Conservation (phyloP, 2,113 vertebrate genomes). For the Ochotona curzoniae region DNA sequence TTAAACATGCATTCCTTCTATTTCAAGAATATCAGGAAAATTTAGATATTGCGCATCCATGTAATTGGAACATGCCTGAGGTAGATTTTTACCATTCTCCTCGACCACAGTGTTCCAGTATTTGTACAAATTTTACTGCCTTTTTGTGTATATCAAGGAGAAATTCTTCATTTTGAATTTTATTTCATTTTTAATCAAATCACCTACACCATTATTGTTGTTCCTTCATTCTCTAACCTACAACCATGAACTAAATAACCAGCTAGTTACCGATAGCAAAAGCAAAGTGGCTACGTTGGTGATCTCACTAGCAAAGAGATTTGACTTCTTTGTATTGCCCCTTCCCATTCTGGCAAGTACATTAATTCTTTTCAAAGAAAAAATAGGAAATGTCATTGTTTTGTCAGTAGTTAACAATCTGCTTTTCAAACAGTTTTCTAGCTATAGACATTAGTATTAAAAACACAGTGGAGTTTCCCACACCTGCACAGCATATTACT, state of each 20-base stretch:
- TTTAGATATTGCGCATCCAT: background rate
- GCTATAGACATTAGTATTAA: background rate
- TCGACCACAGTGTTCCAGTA: background rate
- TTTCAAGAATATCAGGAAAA: background rate
- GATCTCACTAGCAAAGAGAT: background rate
- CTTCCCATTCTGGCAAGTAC: background rate
- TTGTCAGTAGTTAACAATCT: background rate
- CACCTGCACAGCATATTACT: background rate
- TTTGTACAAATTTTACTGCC: background rate
- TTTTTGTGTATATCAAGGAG: background rate
- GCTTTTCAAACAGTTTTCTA: slow-evolving; percentile 8
- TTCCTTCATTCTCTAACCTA: background rate
- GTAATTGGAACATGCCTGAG: background rate
- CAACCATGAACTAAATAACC: background rate
- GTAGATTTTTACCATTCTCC: background rate
- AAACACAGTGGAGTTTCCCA: background rate
- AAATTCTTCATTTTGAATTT: background rate
- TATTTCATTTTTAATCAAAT: background rate
- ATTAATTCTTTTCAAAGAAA: background rate
- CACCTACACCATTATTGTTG: background rate
- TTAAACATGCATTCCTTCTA: background rate
- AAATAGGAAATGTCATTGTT: background rate
- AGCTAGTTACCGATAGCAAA: background rate
- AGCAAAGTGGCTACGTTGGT: background rate
- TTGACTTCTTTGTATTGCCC: background rate